Evolutionary conservation across 2,797 vertebrate species (phyloP), one percentile per base, ranked within the genome.

Genomic region (Syngnathus rostellatus): DNA sequence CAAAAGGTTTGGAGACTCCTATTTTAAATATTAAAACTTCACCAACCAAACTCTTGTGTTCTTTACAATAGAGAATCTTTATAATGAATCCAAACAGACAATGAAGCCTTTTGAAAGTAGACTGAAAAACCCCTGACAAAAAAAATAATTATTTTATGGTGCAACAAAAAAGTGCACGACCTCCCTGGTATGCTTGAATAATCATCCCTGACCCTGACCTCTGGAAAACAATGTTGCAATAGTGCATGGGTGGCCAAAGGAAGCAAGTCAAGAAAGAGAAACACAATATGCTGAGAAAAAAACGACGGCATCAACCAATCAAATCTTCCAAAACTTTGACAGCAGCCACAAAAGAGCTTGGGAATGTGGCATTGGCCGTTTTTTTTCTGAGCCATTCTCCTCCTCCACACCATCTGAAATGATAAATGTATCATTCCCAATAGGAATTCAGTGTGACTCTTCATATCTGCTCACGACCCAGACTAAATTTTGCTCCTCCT

Each of bases 221-320:
- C 57, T 31, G 21, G 25, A 53, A 53, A 38, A 70, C 70, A 70
- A 48, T 19, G 17, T 55, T 16, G 10, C 43, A 71, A 68, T 16
- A 60, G 46, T 64, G 43, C n/a, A 43, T 3, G 8, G 25, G 59
- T 61, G 55, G 58, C 61, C 21, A 16, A 53, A 58, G 23, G 63
- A 72, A 63, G 71, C 41, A 59, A 72, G 41, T 41, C 59, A 9
- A 50, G 31, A 59, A 67, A 58, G 64, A 7, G 41, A 38, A 39
- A 58, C n/a, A 39, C 25, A 65, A 55, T 67, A 62, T 4, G 40
- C 21, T 23, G 48, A 50, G 11, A 75, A 61, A 21, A 11, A n/a
- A 14, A 2, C 31, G 60, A 25, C 41, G 45, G 16, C 21, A 8
- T 61, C 11, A 61, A 12, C n/a, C 59, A 41, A 48, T 45, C n/a